phyloP scores from a whole-genome alignment of 2,113 vertebrate genomes.

The Diadophis punctatus region DNA sequence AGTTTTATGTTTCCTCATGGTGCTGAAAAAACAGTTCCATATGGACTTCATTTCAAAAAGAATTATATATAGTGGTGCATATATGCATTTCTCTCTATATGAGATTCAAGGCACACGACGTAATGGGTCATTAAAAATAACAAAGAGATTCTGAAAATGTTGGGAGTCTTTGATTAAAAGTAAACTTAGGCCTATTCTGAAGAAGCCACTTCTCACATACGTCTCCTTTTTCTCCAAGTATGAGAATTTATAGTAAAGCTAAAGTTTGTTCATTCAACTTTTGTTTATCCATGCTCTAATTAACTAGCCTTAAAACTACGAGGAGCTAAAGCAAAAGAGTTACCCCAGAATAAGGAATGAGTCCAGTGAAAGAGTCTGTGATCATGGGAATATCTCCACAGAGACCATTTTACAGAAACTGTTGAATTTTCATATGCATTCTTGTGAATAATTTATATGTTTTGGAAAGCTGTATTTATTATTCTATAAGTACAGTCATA shows the following conservation, averaged over 20 bases:
- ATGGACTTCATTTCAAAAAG: not conserved
- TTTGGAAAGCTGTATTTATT: not conserved
- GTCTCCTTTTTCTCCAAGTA: not conserved
- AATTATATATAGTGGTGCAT: not conserved
- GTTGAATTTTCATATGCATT: not conserved
- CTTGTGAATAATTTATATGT: constrained; percentile 6
- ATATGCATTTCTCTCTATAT: not conserved
- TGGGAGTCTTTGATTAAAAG: not conserved
- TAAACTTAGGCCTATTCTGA: not conserved
- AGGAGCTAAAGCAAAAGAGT: constrained; percentile 13
- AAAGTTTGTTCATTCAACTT: not conserved
- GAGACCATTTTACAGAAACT: constrained; percentile 17
- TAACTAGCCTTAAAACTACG: constrained; percentile 8
- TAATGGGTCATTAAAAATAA: not conserved
- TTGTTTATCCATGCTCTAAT: not conserved
- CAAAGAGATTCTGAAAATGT: not conserved
- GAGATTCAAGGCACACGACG: not conserved
- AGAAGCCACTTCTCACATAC: not conserved
- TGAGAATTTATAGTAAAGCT: not conserved
- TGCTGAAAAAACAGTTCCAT: not conserved
- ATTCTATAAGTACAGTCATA: not conserved
- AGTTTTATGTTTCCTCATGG: not conserved
- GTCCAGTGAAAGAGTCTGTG: constrained; percentile 10
- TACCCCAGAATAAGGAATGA: constrained; percentile 20
- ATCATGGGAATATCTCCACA: constrained; percentile 14